Base-by-base conservation (phyloP, 64 coral and sea anemone genomes). In the Montipora foliosa region DNA sequence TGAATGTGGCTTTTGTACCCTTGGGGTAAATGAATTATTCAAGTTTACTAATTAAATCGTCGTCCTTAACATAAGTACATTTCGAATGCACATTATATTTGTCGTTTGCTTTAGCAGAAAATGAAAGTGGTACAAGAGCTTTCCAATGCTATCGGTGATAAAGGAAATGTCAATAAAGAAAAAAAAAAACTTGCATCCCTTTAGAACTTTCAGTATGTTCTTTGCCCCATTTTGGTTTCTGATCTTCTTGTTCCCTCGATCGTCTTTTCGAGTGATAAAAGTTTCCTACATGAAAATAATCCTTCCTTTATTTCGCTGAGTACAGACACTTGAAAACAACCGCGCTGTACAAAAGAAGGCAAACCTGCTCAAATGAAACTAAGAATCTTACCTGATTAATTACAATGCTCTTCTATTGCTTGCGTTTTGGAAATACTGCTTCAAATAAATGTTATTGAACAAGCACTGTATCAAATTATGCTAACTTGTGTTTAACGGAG, bases 11-110 rank as follows among this genome's bases (percentile, higher is more conserved):
- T 85, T 60, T 58, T 44, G 49, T 89, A 89, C 87, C 75, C 87
- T 59, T 45, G n/a, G 73, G 72, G 87, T 59, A 85, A 67, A 85
- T 85, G 49, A 48, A 85, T 85, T 85, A 67, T 71, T 69, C 82
- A 20, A 70, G 45, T 50, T 67, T 11, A 16, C 82, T 85, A 71
- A 85, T 85, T 69, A 85, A 25, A 69, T 85, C 62, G 47, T 50
- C 17, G 19, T 84, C 44, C 49, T 70, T 46, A 8, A 50, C 45
- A 85, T 71, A 49, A 85, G 66, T 64, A 70, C 44, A 70, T 12
- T 71, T 46, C 45, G 67, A 49, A 20, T 6, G 11, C 82, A 71
- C 37, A 37, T 37, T 37, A 37, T 37, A 37, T 2, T 37, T 37
- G 37, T 2, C 37, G 37, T 37, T 37, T 37, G 37, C 37, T 37